phyloP scores from a whole-genome alignment of 53 echinoderm and acorn worm genomes.

The Paracentrotus lividus region DNA sequence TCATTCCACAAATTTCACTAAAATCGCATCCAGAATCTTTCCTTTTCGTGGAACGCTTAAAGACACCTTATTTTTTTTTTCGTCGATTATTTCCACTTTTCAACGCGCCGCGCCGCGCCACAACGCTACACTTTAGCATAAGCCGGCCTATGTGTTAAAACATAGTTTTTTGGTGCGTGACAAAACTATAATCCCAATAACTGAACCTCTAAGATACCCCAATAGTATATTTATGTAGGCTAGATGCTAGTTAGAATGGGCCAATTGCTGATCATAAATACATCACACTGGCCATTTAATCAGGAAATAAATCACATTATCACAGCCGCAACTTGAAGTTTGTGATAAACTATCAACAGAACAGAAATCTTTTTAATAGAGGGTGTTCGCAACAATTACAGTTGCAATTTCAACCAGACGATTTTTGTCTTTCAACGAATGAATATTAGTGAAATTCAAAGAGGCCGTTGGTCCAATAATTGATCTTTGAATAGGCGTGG shows the following conservation, averaged over 20 bases:
- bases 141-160: no score
- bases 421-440: background rate
- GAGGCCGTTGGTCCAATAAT: no score
- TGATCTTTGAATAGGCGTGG: no score
- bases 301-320: constrained; percentile 12
- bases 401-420: background rate
- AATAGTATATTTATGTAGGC: background rate
- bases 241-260: background rate
- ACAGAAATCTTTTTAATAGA: background rate
- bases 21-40: no score
- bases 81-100: no score
- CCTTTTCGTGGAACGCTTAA: no score
- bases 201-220: background rate
- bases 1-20: no score
- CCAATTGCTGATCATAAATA: constrained; percentile 14
- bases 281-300: constrained; percentile 15
- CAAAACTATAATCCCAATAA: constrained; percentile 20
- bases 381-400: background rate
- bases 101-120: no score
- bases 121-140: no score
- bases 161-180: constrained; percentile 2
- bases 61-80: no score
- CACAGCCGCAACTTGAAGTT: background rate
- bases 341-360: background rate
- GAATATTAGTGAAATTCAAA: no score